phyloP scores from a whole-genome alignment of 2,113 vertebrate genomes.

The Brachyistius frenatus region DNA sequence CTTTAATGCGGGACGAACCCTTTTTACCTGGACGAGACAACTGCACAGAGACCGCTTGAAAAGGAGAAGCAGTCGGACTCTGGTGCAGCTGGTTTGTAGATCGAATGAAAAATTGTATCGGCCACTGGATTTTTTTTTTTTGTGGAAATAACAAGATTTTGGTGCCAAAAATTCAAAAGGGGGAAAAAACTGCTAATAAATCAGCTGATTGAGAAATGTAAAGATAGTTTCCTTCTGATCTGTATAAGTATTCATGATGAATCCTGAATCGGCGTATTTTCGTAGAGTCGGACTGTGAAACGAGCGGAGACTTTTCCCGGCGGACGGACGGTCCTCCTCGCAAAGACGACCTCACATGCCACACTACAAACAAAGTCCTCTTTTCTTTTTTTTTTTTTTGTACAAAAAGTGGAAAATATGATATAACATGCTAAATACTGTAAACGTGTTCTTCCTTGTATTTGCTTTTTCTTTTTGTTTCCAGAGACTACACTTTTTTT shows the following conservation, averaged over 20 bases:
- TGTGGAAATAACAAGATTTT: no score
- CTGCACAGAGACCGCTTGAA: not conserved
- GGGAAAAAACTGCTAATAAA: not conserved
- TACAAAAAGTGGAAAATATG: constrained; percentile 77
- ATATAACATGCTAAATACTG: constrained; percentile 66
- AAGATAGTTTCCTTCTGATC: no score
- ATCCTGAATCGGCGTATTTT: constrained; percentile 45
- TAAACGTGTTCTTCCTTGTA: constrained; percentile 26
- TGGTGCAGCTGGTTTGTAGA: no score
- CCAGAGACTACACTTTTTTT: constrained; percentile 19
- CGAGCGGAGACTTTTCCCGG: constrained; percentile 36
- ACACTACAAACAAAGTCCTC: constrained; percentile 62
- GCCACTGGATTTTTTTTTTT: no score
- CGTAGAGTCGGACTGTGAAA: constrained; percentile 40
- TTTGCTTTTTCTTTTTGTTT: constrained; percentile 38
- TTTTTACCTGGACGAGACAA: not conserved
- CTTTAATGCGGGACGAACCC: no score
- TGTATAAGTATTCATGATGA: constrained; percentile 7
- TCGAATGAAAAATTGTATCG: no score
- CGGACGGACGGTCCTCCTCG: not conserved
- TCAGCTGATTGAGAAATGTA: not conserved
- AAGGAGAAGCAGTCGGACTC: not conserved
- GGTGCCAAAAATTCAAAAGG: not conserved
- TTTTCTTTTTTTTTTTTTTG: constrained; percentile 45
- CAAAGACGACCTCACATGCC: constrained; percentile 31